Conservation (phyloP, 2,113 vertebrate species). For the Danio rerio region GRCz12tu NC_133183.1:35417001-35417500, state of each 20-base stretch:
- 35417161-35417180: conserved; percentile 30
- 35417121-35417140: conserved; percentile 28
- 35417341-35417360: conserved; percentile 75
- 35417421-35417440: conserved; percentile 22
- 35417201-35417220: conserved; percentile 58
- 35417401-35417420: conserved; percentile 24
- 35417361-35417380: conserved; percentile 62
- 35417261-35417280: conserved; percentile 63
- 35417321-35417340: conserved; percentile 85
- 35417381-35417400: conserved; percentile 47
- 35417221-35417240: conserved; percentile 54
- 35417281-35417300: conserved; percentile 74
- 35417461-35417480: conserved; percentile 11
- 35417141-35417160: conserved; percentile 24
- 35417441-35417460: conserved; percentile 20
- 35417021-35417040: not conserved
- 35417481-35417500: conserved; percentile 1
- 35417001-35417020: not conserved
- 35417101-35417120: conserved; percentile 7
- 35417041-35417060: not conserved
- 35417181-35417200: conserved; percentile 56
- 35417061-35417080: not conserved
- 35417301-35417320: conserved; percentile 72
- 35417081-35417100: not conserved
- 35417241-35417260: conserved; percentile 63